Percentiles rank a stretch among this genome's conserved stretches.
Conservation (phyloP, 1,140 invertebrate species). For the Pantala flavescens region DNA sequence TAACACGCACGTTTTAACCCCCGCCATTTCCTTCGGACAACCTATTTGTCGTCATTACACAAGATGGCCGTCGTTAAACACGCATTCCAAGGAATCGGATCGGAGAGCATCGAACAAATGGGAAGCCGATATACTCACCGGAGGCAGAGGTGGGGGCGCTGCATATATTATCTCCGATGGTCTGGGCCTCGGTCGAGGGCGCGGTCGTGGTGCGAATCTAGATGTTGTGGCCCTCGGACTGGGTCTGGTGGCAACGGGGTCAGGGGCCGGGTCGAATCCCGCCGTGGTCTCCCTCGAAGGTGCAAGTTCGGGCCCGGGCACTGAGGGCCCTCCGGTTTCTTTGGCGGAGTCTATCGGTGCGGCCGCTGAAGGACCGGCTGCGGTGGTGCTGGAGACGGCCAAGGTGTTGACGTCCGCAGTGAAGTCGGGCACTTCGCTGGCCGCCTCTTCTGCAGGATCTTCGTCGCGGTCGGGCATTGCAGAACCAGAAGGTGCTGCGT, state of each 20-base stretch:
- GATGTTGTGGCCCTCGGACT: not conserved
- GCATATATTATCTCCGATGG: not conserved
- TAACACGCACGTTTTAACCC: too few species aligned
- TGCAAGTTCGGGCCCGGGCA: not conserved
- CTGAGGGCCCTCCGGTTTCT: not conserved
- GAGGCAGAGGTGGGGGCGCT: not conserved
- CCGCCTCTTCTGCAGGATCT: not conserved
- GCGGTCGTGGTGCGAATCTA: not conserved
- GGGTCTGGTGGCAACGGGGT: not conserved
- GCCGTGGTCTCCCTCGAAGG: not conserved
- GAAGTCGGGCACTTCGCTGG: not conserved
- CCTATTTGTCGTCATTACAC: too few species aligned
- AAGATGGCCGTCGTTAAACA: too few species aligned
- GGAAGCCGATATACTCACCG: not conserved
- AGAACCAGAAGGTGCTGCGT: not conserved
- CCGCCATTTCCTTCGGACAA: too few species aligned
- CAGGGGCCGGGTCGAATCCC: not conserved
- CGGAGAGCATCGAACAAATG: too few species aligned
- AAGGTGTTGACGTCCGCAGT: not conserved
- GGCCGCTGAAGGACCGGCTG: not conserved
- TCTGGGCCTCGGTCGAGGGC: not conserved
- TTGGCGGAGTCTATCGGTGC: not conserved
- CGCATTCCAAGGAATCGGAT: too few species aligned
- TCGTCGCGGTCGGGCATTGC: not conserved
- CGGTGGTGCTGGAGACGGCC: not conserved